Conservation (phyloP, 2,113 vertebrate genomes). For the Collichthys lucidus region DNA sequence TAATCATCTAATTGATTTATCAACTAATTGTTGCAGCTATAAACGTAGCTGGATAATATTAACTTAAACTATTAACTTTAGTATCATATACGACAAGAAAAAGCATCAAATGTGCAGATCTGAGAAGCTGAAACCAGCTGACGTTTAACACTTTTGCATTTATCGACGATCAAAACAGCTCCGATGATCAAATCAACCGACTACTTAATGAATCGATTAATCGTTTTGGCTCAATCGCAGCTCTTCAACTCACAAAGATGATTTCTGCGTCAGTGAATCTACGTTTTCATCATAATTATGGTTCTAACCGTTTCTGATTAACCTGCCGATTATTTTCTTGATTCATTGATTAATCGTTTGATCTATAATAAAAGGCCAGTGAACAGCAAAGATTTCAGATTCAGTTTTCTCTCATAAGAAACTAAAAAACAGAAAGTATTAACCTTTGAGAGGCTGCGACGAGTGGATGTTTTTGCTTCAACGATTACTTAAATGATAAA, state of each 20-base stretch:
- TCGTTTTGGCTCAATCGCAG: background rate
- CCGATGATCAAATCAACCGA: no score
- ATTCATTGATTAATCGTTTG: background rate
- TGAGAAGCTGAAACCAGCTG: background rate
- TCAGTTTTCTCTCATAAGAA: background rate
- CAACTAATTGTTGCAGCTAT: background rate
- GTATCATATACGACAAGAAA: background rate
- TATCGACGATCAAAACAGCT: background rate
- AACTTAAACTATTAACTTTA: background rate
- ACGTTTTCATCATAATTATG: background rate
- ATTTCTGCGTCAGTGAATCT: background rate
- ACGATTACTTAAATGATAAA: background rate
- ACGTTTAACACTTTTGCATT: background rate
- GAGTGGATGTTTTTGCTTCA: no score
- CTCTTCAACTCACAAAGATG: background rate
- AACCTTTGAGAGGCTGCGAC: background rate
- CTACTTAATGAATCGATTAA: background rate
- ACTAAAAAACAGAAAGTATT: background rate
- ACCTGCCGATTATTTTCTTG: background rate
- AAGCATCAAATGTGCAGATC: background rate
- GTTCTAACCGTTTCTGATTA: background rate
- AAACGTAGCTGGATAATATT: background rate
- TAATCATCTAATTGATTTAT: background rate
- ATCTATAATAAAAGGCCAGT: background rate
- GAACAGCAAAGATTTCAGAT: background rate